Evolutionary conservation across 2,888 invertebrate species (phyloP), one percentile per base, ranked within the genome.

Genomic region (Plebejus argus): DNA sequence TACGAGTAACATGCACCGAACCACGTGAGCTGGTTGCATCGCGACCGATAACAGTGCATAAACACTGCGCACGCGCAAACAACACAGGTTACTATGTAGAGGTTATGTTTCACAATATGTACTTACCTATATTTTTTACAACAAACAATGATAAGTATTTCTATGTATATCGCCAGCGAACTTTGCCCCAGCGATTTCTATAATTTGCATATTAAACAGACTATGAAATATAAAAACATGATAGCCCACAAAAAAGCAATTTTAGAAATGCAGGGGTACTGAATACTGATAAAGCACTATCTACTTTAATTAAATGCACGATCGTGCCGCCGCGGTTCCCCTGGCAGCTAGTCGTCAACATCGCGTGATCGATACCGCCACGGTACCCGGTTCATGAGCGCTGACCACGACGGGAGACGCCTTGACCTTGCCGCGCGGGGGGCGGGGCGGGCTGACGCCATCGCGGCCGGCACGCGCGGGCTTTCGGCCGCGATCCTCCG

Each of bases 401-500:
- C 61, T 78, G 78, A 76, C 79, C 78, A 78, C 78, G 80, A 79
- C 91, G 87, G 91, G 89, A 85, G 85, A 53, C 89, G 92, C 92
- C 93, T 92, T 93, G 93, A 93, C 93, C 93, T 93, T 93, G 93
- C 88, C 88, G 91, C 85, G 89, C 88, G 91, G 90, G 90, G 92
- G 89, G 90, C 86, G 89, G 88, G 86, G 89, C 84, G 86, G 88
- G 92, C 90, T 93, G 93, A 93, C 93, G 94, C 89, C 92, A 91
- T 88, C 91, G 90, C 91, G 92, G 90, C 87, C 92, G 84, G 82
- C 82, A 87, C 89, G 89, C 90, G 87, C 86, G 87, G 92, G 93
- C 94, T 94, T 93, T 94, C 93, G 94, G 93, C 92, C 91, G 92
- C 92, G 92, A 94, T 93, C 93, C 93, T 92, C 90, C 90, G 91